Percentiles rank a stretch among this genome's conserved stretches.
Evolutionary conservation across 2,113 vertebrate species (phyloP).

Genomic region (Diadophis punctatus): DNA sequence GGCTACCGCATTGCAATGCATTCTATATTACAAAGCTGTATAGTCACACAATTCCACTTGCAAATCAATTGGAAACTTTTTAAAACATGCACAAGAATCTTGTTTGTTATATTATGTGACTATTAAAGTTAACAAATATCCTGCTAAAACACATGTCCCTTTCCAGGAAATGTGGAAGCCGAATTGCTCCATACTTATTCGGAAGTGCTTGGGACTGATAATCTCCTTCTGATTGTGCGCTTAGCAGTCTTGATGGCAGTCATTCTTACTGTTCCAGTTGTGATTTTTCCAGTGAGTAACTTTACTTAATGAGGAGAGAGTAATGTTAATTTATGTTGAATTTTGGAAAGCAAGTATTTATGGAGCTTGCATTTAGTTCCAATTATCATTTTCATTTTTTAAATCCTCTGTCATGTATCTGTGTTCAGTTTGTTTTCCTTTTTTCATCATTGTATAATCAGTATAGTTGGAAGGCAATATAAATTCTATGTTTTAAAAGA

Average conservation of each 20-base stretch:
- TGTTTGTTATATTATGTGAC: not conserved
- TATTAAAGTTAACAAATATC: not conserved
- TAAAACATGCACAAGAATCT: not conserved
- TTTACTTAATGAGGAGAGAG: not conserved
- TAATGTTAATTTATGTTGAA: not conserved
- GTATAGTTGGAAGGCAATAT: not conserved
- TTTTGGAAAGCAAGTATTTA: not conserved
- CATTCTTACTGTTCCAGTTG: slow-evolving; percentile 93
- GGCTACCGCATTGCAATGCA: not conserved
- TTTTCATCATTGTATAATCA: not conserved
- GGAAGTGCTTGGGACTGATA: slow-evolving; percentile 71
- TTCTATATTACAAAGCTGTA: not conserved
- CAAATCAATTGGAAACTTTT: not conserved
- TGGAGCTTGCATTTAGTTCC: not conserved
- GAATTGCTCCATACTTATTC: slow-evolving; percentile 96
- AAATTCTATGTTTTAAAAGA: not conserved
- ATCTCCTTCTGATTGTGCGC: slow-evolving; percentile 88
- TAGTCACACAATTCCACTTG: not conserved
- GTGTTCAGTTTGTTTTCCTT: not conserved
- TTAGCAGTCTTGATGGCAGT: slow-evolving; percentile 92
- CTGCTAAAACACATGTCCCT: slow-evolving; percentile 27
- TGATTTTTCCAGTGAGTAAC: slow-evolving; percentile 92
- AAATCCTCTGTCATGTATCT: not conserved
- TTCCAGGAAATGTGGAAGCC: slow-evolving; percentile 78
- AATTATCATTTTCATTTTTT: not conserved